Percentiles rank a stretch among this genome's conserved stretches.
phyloP scores from a whole-genome alignment of 2,113 vertebrate species.

The Bubo bubo region DNA sequence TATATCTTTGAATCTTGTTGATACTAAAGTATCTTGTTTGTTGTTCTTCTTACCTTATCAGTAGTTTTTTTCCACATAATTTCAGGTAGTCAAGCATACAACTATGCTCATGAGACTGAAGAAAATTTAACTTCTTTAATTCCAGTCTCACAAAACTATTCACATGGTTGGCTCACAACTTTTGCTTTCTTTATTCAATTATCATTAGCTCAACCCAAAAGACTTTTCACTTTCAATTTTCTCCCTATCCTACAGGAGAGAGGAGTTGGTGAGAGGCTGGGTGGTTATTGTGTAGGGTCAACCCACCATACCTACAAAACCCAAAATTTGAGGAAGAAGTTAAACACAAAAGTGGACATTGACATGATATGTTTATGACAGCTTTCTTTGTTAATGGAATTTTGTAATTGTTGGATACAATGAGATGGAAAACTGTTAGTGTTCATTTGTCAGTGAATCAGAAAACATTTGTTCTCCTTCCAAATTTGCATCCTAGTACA shows the following conservation, averaged over 20 bases:
- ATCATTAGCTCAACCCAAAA: background rate
- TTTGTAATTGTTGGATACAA: background rate
- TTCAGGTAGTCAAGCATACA: background rate
- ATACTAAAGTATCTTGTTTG: background rate
- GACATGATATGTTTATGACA: background rate
- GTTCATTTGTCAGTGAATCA: background rate
- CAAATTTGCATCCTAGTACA: background rate
- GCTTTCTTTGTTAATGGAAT: background rate
- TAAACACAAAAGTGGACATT: background rate
- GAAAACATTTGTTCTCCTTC: background rate
- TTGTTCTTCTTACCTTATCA: background rate
- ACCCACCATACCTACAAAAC: background rate
- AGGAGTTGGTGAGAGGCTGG: background rate
- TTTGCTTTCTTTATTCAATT: background rate
- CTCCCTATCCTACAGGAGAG: background rate
- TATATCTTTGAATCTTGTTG: background rate
- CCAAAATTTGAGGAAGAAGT: background rate
- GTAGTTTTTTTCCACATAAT: background rate
- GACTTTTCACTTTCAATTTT: background rate
- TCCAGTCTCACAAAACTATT: background rate
- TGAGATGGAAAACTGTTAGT: background rate
- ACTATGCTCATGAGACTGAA: background rate
- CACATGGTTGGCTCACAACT: accelerated
- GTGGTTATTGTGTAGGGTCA: background rate
- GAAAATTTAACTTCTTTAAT: background rate